Evolutionary conservation across 2,113 vertebrate genomes (phyloP), one percentile per base, ranked within the genome.

Genomic region (Neotoma lepida): DNA sequence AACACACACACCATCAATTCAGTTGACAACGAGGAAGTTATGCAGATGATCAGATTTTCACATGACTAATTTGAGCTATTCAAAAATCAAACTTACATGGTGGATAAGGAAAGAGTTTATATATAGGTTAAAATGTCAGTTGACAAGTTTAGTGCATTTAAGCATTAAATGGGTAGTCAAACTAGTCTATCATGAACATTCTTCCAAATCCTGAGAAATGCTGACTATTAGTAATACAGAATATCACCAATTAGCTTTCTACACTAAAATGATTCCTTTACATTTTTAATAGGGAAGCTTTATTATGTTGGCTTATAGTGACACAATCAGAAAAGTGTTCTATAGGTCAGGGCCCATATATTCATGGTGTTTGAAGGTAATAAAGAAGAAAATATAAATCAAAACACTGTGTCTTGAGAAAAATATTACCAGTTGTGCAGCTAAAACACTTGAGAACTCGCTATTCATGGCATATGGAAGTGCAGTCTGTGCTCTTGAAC

Each of bases 391-490:
- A 68, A 77, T 64, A 85, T 71, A 74, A 96, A 88, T 68, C n/a
- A 89, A 94, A 96, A 92, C 41, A 94, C 35, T 66, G 24, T 46
- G 68, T 93, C 74, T 46, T 66, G 39, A 95, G 61, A n/a, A 77
- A 95, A 61, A 61, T 20, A 98, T 98, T 97, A 99, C 99, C 99
- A 99, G 99, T 97, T 99, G 99, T 0, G 99, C 99, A 22, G 99
- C 98, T 82, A 99, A 97, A 41, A 99, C 99, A 0, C 99, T 99
- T 78, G 99, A 99, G 98, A 99, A 99, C 97, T 99, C 99, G 33
- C 99, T 99, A 98, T 99, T 99, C 99, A 99, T 99, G 95, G 99
- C 99, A 0, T 99, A 99, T 39, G 99, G 99, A 63, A 99, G 98
- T 5, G 99, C 99, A 0, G 99, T 99, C 97, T 99, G 99, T 0